Percentiles rank a stretch among this genome's conserved stretches.
Conservation (phyloP, 1,140 invertebrate species). For the Zaprionus taronus region DNA sequence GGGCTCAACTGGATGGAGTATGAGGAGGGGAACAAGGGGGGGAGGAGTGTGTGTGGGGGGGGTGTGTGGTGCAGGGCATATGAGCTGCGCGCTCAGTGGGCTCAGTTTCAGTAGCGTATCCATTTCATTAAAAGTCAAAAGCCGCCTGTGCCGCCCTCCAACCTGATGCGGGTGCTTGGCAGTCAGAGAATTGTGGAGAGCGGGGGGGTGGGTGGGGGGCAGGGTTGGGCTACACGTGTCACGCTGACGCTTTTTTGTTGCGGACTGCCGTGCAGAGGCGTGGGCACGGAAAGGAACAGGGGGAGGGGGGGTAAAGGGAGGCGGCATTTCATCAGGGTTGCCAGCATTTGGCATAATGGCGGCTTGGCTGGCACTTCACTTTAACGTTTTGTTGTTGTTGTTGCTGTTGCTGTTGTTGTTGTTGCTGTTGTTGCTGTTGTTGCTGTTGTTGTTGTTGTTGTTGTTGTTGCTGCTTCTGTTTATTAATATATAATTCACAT, state of each 20-base stretch:
- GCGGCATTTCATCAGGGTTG: conserved; percentile 32
- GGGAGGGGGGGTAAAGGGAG: conserved; percentile 33
- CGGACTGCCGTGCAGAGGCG: neutral
- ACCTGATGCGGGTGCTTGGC: conserved; percentile 33
- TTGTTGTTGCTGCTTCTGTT: conserved; percentile 55
- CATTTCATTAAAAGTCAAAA: conserved; percentile 83
- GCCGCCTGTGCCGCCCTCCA: conserved; percentile 30
- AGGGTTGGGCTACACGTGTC: conserved; percentile 65
- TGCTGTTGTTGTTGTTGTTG: conserved; percentile 35
- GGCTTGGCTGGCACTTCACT: conserved; percentile 60
- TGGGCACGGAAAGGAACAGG: conserved; percentile 16
- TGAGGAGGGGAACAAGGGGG: conserved; percentile 9
- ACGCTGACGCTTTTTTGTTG: conserved; percentile 55
- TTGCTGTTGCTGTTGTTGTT: too few species aligned
- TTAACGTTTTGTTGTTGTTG: conserved; percentile 49
- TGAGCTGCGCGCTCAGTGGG: conserved; percentile 12
- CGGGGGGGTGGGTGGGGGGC: neutral
- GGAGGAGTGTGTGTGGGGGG: neutral
- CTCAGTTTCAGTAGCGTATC: conserved; percentile 57
- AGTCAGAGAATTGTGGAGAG: too few species aligned
- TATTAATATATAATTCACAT: conserved; percentile 67
- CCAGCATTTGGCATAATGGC: conserved; percentile 70
- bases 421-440: conserved; percentile 38
- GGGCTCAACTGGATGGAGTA: conserved; percentile 42
- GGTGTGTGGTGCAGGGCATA: neutral